Conservation (phyloP, 2,113 vertebrate genomes). For the Grus americana region DNA sequence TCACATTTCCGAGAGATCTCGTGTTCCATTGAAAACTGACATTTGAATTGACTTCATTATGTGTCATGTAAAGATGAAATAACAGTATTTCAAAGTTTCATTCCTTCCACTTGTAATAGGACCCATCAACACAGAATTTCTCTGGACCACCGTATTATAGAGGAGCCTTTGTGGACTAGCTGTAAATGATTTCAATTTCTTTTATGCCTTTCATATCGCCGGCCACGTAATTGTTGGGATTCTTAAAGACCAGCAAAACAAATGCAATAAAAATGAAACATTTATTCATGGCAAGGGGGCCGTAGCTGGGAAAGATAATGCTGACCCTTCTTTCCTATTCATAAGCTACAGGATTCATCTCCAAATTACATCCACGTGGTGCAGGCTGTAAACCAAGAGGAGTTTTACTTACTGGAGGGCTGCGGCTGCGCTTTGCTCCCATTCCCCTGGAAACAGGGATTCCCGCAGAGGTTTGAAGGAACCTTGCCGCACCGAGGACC, state of each 20-base stretch:
- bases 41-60: conserved; percentile 34
- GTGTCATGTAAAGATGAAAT: conserved; percentile 39
- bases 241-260: not conserved
- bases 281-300: not conserved
- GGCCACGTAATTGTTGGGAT: not conserved
- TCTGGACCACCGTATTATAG: not conserved
- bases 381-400: not conserved
- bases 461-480: not conserved
- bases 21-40: not conserved
- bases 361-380: not conserved
- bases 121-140: not conserved
- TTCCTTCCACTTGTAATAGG: conserved; percentile 10
- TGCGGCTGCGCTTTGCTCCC: not conserved
- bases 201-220: not conserved
- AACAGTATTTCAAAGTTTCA: conserved; percentile 32
- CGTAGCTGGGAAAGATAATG: not conserved
- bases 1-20: not conserved
- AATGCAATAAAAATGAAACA: not conserved
- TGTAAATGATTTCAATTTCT: not conserved
- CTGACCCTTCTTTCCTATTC: not conserved
- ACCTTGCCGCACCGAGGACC: not conserved
- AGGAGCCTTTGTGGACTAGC: not conserved
- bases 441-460: not conserved
- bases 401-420: not conserved
- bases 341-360: not conserved